phyloP scores from a whole-genome alignment of 2,113 vertebrate species.

The Poeciliopsis turrubarensis region DNA sequence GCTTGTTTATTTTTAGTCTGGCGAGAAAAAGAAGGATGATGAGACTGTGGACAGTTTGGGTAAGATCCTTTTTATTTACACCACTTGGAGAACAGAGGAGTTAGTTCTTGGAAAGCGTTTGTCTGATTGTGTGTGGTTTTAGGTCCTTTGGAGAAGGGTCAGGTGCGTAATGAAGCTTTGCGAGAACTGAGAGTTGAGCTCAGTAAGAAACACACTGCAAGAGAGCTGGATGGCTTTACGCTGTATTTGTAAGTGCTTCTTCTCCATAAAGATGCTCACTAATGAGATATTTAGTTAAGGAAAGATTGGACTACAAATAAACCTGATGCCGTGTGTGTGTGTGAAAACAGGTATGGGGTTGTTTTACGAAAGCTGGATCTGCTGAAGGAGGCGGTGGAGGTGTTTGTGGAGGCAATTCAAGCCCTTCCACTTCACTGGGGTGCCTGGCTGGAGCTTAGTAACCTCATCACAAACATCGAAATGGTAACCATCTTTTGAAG shows the following conservation, averaged over 20 bases:
- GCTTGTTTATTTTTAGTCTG: constrained; percentile 83
- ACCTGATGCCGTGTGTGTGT: background rate
- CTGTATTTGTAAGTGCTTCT: constrained; percentile 89
- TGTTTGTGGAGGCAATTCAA: constrained; percentile 94
- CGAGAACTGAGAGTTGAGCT: constrained; percentile 94
- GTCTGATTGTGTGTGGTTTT: background rate
- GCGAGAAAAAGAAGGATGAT: constrained; percentile 98
- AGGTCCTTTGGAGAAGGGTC: constrained; percentile 98
- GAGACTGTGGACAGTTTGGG: constrained; percentile 98
- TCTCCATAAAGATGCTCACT: background rate
- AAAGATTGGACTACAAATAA: background rate
- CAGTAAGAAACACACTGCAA: constrained; percentile 93
- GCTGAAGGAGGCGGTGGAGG: constrained; percentile 94
- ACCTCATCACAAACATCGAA: constrained; percentile 97
- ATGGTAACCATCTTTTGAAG: constrained; percentile 84
- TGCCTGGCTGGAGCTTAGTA: constrained; percentile 97
- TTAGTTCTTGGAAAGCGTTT: background rate
- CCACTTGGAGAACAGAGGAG: background rate
- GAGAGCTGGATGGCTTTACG: constrained; percentile 94
- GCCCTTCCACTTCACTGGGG: constrained; percentile 96
- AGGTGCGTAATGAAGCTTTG: constrained; percentile 96
- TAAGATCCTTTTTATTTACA: constrained; percentile 69
- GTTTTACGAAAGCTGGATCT: constrained; percentile 96
- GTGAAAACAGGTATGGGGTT: constrained; percentile 88
- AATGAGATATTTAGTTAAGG: background rate